A percentile compares a stretch with the other conserved stretches of the same genome.
Conservation (phyloP, 2,113 vertebrate species). For the Piliocolobus tephrosceles region DNA sequence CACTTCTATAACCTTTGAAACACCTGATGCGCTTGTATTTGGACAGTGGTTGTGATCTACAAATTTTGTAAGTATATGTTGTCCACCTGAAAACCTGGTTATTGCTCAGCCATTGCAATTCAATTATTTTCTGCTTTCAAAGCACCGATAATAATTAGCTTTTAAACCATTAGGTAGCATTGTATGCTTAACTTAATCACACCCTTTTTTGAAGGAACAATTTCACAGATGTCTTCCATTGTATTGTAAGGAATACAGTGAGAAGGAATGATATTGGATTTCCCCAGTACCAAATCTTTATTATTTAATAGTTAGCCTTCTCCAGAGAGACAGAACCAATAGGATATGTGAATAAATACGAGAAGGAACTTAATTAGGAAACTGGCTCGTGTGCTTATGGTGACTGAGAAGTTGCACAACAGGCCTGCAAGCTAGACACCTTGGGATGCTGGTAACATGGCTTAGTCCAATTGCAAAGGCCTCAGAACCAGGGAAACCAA, state of each 20-base stretch:
- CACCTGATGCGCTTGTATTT: not conserved
- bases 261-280: not conserved
- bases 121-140: not conserved
- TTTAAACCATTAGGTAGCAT: not conserved
- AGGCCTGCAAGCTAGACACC: not conserved
- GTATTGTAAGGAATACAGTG: not conserved
- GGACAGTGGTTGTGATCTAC: not conserved
- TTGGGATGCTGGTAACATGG: not conserved
- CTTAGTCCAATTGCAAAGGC: not conserved
- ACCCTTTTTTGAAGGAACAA: not conserved
- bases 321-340: not conserved
- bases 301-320: not conserved
- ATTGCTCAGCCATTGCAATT: not conserved
- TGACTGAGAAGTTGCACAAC: not conserved
- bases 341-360: not conserved
- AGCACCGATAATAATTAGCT: not conserved
- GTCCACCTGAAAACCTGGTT: not conserved
- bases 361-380: not conserved
- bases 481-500: not conserved
- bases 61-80: not conserved
- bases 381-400: not conserved
- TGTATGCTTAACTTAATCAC: not conserved
- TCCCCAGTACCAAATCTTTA: not conserved
- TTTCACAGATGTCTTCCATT: not conserved
- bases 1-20: not conserved